Conservation (phyloP, 2,797 vertebrate genomes). For the Hippoglossus hippoglossus region DNA sequence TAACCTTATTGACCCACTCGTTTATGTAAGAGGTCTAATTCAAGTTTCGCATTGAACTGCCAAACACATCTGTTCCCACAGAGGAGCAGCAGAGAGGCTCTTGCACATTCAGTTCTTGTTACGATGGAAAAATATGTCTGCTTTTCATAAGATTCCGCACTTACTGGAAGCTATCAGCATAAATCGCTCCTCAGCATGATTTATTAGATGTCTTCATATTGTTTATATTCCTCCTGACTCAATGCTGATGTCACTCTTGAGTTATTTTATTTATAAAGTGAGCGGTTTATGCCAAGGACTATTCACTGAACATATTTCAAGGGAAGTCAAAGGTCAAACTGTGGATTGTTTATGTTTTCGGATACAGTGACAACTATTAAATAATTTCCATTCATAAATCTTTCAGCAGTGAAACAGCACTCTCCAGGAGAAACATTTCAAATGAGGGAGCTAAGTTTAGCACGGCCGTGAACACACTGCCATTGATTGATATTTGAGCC, state of each 20-base stretch:
- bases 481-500: constrained; percentile 47
- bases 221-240: constrained; percentile 26
- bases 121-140: constrained; percentile 13
- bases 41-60: constrained; percentile 8
- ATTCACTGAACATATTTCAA: constrained; percentile 7
- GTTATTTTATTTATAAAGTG: constrained; percentile 17
- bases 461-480: constrained; percentile 2
- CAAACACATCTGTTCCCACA: neutral
- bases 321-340: constrained; percentile 14
- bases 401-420: constrained; percentile 11
- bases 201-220: constrained; percentile 35
- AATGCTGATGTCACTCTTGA: constrained; percentile 4
- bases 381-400: constrained; percentile 19
- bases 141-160: neutral
- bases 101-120: constrained; percentile 12
- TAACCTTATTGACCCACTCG: constrained; percentile 19
- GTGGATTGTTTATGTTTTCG: constrained; percentile 7
- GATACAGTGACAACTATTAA: constrained; percentile 12
- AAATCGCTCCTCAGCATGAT: constrained; percentile 29
- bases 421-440: constrained; percentile 13
- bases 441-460: neutral
- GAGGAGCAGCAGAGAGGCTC: neutral
- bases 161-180: constrained; percentile 8
- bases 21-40: constrained; percentile 24
- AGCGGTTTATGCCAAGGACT: neutral